Evolutionary conservation across 2,888 invertebrate species (phyloP), one percentile per base, ranked within the genome.

Genomic region (Pemphredon lugubris): DNA sequence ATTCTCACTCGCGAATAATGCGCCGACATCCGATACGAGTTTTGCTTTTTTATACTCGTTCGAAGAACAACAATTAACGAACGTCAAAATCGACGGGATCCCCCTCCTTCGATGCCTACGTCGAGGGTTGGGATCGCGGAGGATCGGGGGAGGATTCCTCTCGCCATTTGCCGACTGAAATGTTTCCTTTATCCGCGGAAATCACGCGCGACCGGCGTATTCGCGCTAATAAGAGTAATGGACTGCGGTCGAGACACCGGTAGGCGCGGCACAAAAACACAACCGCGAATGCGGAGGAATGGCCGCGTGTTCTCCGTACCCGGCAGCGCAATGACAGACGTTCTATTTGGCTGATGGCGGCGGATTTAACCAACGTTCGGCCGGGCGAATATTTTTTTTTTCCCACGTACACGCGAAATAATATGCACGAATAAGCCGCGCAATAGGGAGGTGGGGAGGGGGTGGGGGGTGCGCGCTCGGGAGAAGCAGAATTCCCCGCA

Each of bases 151-250:
- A 6, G 14, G 40, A 64, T 20, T 18, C 42, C 47, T 34, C 42
- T 20, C 30, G 39, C 51, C 30, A 6, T 30, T 30, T 26, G 26
- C n/a, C n/a, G n/a, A n/a, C n/a, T n/a, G n/a, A n/a, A n/a, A n/a
- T n/a, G n/a, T n/a, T n/a, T n/a, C n/a, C n/a, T n/a, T n/a, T n/a
- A n/a, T n/a, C n/a, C n/a, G n/a, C n/a, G n/a, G n/a, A n/a, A n/a
- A n/a, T n/a, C n/a, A n/a, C n/a, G 9, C 2, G 51, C 48, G 58
- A 61, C 47, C 61, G 55, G 37, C 73, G 55, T 74, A 16, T 66
- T 75, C 68, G 51, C 57, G 73, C 60, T 77, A 77, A 80, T 79
- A 79, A 79, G 77, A 63, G 77, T 79, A 80, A 79, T 80, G 77
- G 79, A 73, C 59, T 60, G 63, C 64, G 45, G 60, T 44, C 42